phyloP scores from a whole-genome alignment of 2,888 invertebrate species.

The Lasioglossum calceatum region DNA sequence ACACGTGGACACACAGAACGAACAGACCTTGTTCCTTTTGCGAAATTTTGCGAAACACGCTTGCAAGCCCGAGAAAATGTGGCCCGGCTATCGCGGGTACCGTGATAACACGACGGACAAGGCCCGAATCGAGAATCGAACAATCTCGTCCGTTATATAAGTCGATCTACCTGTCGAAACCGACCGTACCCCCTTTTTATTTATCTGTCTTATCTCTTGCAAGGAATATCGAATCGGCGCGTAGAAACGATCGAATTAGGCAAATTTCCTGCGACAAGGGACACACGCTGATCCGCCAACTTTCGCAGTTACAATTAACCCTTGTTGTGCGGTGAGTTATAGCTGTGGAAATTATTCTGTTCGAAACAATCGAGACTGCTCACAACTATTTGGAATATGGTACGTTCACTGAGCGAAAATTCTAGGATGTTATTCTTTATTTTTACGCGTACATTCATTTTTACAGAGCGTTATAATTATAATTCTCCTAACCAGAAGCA shows the following conservation, averaged over 20 bases:
- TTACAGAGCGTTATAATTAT: not conserved
- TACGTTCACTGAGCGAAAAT: not conserved
- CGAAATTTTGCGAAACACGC: slow-evolving; percentile 45
- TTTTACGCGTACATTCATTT: not conserved
- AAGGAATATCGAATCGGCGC: slow-evolving; percentile 32
- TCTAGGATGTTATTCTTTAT: not conserved
- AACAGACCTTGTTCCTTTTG: not conserved
- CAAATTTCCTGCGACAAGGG: slow-evolving; percentile 50
- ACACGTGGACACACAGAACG: not conserved
- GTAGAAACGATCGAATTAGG: slow-evolving; percentile 69
- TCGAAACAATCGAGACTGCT: not conserved
- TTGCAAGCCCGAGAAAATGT: slow-evolving; percentile 25
- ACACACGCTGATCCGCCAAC: not conserved
- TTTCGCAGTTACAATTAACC: slow-evolving; percentile 29
- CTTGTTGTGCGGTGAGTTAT: not conserved
- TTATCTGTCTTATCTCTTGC: slow-evolving; percentile 14
- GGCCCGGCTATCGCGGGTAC: slow-evolving; percentile 7
- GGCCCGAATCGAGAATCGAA: slow-evolving; percentile 34
- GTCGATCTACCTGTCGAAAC: slow-evolving; percentile 29
- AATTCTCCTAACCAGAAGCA: not conserved
- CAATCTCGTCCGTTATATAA: slow-evolving; percentile 36
- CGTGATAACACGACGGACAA: slow-evolving; percentile 44
- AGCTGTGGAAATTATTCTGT: not conserved
- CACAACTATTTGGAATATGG: not conserved
- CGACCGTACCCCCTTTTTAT: slow-evolving; percentile 27